Percentiles rank a stretch among this genome's conserved stretches.
phyloP scores from a whole-genome alignment of 2,113 vertebrate genomes.

The Scomber colias region DNA sequence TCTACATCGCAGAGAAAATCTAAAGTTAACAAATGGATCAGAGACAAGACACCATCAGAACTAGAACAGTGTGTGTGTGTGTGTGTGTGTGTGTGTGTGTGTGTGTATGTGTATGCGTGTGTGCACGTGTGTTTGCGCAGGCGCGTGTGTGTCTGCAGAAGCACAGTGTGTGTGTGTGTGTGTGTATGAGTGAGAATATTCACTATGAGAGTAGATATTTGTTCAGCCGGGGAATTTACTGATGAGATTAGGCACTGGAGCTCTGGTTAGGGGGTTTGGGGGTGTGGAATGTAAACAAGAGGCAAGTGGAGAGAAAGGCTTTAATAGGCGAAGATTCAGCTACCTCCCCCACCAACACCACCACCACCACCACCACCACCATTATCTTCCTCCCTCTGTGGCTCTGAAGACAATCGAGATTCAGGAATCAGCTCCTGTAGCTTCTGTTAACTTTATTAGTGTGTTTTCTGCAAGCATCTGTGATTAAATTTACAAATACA shows the following conservation, averaged over 20 bases:
- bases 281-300: constrained; percentile 75
- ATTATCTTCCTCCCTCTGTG: constrained; percentile 25
- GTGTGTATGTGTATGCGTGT: not conserved
- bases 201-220: constrained; percentile 71
- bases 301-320: constrained; percentile 43
- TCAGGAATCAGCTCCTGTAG: not conserved
- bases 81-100: not conserved
- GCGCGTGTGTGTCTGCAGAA: not conserved
- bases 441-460: constrained; percentile 1
- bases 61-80: constrained; percentile 7
- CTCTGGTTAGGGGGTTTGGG: constrained; percentile 55
- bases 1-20: constrained; percentile 8
- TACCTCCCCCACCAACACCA: not conserved
- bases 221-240: constrained; percentile 69
- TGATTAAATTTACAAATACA: not conserved
- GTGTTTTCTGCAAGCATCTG: not conserved
- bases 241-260: constrained; percentile 70
- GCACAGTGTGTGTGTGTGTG: not conserved
- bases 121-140: no score
- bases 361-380: not conserved
- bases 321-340: constrained; percentile 43
- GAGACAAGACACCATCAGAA: constrained; percentile 16
- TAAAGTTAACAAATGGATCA: constrained; percentile 6
- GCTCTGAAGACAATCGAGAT: constrained; percentile 15
- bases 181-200: constrained; percentile 54